Evolutionary conservation across 2,797 vertebrate species (phyloP), one percentile per base, ranked within the genome.

Genomic region (Cichlasoma orientale): DNA sequence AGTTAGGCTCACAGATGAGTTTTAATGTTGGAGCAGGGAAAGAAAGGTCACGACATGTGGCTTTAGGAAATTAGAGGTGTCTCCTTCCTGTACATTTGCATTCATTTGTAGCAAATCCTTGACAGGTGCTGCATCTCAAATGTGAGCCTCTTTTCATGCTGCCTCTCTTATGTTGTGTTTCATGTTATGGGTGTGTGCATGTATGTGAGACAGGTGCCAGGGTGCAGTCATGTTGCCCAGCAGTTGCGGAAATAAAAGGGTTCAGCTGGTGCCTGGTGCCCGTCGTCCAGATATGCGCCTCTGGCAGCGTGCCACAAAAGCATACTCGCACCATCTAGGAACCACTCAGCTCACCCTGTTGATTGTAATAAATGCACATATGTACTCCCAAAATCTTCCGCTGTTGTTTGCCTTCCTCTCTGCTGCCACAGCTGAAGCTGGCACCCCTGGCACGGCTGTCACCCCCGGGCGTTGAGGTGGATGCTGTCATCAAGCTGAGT

Each of bases 221-320:
- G 88, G 91, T 85, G 89, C 87, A 89, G 91, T 84, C 85, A 87
- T 92, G 89, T 92, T 92, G 84, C 86, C 82, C 87, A 73, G 89
- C 91, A 93, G 92, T 94, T 90, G 87, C 79, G 75, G 89, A 88
- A 89, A 91, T 89, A 93, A 93, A 93, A 90, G 89, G 87, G 76
- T 90, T 95, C 91, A 92, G 90, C 94, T 94, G 93, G 92, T 88
- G 91, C 92, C 92, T 83, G 94, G 82, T 88, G 88, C 88, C 90
- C 72, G 41, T 70, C 74, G 72, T 59, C 84, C 83, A 87, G 91
- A 95, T 94, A 94, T 94, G 92, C 91, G 87, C 80, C 88, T 84
- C 86, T 95, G 95, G 94, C 93, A 80, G 72, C 10, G 19, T 80
- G 92, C 94, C 92, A 87, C 61, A 57, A 11, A 79, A 61, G 63